Evolutionary conservation across 2,888 invertebrate species (phyloP), one percentile per base, ranked within the genome.

Genomic region (Scrobipalpa atriplicella): DNA sequence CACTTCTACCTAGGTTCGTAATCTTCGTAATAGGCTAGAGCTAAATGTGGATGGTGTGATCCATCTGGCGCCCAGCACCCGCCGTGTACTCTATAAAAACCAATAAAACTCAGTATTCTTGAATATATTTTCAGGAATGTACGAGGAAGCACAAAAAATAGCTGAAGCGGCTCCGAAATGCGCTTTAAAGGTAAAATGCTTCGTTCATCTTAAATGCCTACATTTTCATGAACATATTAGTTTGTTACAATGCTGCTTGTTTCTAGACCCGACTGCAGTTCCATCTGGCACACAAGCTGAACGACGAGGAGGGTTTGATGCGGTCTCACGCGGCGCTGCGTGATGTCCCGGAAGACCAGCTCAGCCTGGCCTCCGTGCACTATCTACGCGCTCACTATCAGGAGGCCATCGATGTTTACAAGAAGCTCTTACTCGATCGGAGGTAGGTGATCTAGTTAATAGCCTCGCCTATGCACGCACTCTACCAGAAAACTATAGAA

Each of bases 401-500:
- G 84, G 99, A 99, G 85, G 99, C 99, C 60, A 99, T 99, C 70
- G 99, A 99, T 84, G 98, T 99, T 71, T 99, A 99, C 84, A 99
- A 99, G 87, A 95, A 98, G 69, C 94, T 99, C 65, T 93, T 99
- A 13, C 88, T 98, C 21, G 98, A 98, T 76, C 97, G 99, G 90
- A 96, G 98, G 98, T 98, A 5, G 29, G 11, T 56, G 18, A 52
- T 2, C 9, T 19, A 52, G 16, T n/a, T 29, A n/a, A n/a, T 29
- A 29, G 29, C 2, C 5, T 29, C 2, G 29, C 29, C 29, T 29
- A 29, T 29, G 2, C 7, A 16, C 16, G n/a, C 2, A 7, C 51
- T 51, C n/a, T 3, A 51, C 51, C 2, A 16, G n/a, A 51, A 16
- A 7, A 9, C 10, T 16, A 51, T 51, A 51, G 29, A 29, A 29